Base-by-base conservation (phyloP, 2,113 vertebrate species). In the Pelmatolapia mariae region DNA sequence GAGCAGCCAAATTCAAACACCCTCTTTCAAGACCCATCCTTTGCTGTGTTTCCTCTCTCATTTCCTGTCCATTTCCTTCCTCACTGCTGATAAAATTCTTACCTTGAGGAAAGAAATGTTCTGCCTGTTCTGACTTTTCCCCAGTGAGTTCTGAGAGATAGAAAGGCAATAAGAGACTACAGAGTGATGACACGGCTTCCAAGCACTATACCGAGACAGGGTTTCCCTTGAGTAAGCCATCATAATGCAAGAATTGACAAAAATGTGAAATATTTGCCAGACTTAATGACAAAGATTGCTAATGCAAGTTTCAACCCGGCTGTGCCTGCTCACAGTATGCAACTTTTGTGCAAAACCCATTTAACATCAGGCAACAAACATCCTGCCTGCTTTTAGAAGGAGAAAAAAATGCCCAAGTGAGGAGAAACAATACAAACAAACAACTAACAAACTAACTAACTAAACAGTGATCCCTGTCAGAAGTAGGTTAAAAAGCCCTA, bases 61-160 rank as follows among this genome's bases (percentile, higher is more conserved):
- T 78, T 93, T 92, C 87, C 85, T 81, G 31, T 79, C 83, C 10
- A n/a, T 73, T 93, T 94, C 89, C 92, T 94, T 94, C 89, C 92
- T 87, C 83, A 2, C 47, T 73, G 83, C 81, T 76, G 89, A 93
- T 81, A 54, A 71, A 87, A 87, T 50, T 47, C 59, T 79, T 80
- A 90, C 87, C 84, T 92, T 80, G 43, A 90, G 92, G 81, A 95
- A 86, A 87, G 81, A 87, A 11, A 63, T 63, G 57, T 29, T 78
- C 31, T 10, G 33, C 9, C 36, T 16, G 8, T 45, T 54, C 45
- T 71, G 43, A 50, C 38, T 33, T 43, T 53, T 63, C 50, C 31
- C 63, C 33, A 81, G 61, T 22, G 24, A n/a, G 10, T 15, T 82
- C 22, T 26, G 31, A 29, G 56, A 31, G 36, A 73, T 71, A 45